Evolutionary conservation across 2,113 vertebrate genomes (phyloP), one percentile per base, ranked within the genome.

Genomic region (Psilopogon haemacephalus): DNA sequence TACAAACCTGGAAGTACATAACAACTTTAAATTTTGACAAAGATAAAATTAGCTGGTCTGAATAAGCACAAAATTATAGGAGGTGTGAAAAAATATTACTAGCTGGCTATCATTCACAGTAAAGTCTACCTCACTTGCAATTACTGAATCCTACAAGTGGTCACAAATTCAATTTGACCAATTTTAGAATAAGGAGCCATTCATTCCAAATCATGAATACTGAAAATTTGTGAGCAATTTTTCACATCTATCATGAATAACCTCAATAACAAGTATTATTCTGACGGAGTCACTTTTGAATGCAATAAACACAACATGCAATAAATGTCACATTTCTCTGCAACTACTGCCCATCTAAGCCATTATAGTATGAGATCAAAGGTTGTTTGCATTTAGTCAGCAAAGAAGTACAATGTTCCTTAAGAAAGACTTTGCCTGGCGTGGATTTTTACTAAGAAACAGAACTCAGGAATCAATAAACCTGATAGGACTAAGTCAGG

Each of bases 381-480:
- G 26, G 64, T 23, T 93, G 82, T 11, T 44, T 60, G 52, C 38
- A 70, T 79, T 88, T 86, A 88, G 37, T 33, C 50, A 93, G 64
- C 28, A 73, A 85, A 42, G 40, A 91, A 76, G 21, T 26, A 30
- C 46, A 77, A 80, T 71, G 55, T 50, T 88, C 64, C 80, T 94
- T 84, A 83, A 83, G 60, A 91, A 85, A 86, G 52, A 2, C 50
- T 83, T 82, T 93, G 55, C 75, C 82, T 79, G 23, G 64, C 52
- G 46, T 88, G 56, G 23, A 74, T 83, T 90, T 64, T 77, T 77
- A 64, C 68, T 89, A 91, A 95, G 79, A 91, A 89, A 89, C 13
- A 44, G 85, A 95, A 94, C 85, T 94, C 16, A 89, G 85, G 60
- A 95, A 95, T 95, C 93, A 94, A 91, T 89, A 85, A 95, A 76